A percentile compares a stretch with the other conserved stretches of the same genome.
These are phyloP conservation scores for Pangasius djambal DNA, from an alignment of 2,797 vertebrate genomes.

Conservation along the genomic window DNA sequence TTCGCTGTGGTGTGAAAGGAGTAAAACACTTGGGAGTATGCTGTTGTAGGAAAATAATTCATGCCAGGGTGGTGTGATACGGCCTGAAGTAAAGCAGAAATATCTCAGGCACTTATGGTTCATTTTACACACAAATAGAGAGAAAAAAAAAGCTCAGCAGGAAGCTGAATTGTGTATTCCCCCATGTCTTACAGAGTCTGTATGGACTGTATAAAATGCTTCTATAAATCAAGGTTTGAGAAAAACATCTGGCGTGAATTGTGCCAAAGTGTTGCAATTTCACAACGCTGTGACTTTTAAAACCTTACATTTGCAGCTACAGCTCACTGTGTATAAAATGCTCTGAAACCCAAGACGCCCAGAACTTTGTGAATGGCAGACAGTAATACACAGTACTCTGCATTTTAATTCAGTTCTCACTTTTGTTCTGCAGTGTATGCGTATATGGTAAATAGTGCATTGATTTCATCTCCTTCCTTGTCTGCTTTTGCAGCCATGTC, in stretches of 20 bases:
- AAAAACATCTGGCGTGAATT: background rate
- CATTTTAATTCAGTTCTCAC: background rate
- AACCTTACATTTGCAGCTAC: background rate
- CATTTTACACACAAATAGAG: too few relatives aligned
- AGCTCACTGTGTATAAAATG: background rate
- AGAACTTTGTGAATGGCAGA: background rate
- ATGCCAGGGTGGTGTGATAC: background rate
- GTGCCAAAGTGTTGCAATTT: background rate
- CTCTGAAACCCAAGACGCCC: background rate
- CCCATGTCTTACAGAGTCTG: background rate
- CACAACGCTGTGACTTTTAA: background rate
- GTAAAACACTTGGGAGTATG: background rate
- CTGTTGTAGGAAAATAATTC: background rate
- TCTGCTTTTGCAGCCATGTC: background rate
- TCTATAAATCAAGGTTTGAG: background rate
- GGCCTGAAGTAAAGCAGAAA: background rate
- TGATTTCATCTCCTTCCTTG: background rate
- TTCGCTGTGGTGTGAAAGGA: background rate
- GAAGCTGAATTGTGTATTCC: background rate
- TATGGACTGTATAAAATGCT: background rate
- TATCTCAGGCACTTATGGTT: background rate
- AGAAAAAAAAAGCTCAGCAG: background rate
- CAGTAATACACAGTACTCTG: background rate
- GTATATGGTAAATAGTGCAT: background rate
- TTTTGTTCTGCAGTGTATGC: background rate